Evolutionary conservation across 92 coral and sea anemone genomes (phyloP), one percentile per base, ranked within the genome.

Genomic region (Anthopleura xanthogrammica): DNA sequence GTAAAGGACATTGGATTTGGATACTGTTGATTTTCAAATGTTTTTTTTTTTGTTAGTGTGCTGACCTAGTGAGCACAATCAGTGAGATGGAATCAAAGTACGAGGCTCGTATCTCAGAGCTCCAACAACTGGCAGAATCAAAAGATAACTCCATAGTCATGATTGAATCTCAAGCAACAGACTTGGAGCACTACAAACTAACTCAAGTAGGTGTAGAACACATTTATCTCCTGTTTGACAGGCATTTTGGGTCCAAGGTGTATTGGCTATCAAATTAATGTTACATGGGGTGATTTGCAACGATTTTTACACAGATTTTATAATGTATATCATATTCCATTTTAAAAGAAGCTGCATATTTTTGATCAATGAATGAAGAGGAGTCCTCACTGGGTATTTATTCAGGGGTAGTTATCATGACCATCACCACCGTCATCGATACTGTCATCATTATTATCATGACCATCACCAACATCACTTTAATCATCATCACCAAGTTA

Each of bases 41-140:
- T 29, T 41, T 48, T 80, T 39, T 79, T 5, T 5, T 5, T 46
- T 46, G 50, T 29, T 72, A 88, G 91, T 57, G 75, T 13, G 52
- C 64, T 1, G 77, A 85, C 52, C 70, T 85, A 79, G 83, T 76
- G 60, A 50, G 77, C 11, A 80, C 89, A 3, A 80, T 79, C 23
- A 46, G 64, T 43, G 90, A 70, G 46, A n/a, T 81, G 80, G 87
- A 84, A 76, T 62, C 81, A 55, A 77, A 74, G 22, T 88, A 86
- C 79, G 91, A 92, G 85, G 76, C 79, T n/a, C 95, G 95, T 52
- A 81, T 92, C 24, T 82, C 68, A 72, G 95, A 93, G 29, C 90
- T 93, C 3, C 97, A 93, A 72, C 85, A 86, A 8, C 46, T 89
- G 23, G 90, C 89, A n/a, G 86, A 91, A 42, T 84, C 94, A 36